Evolutionary conservation across 1,140 invertebrate species (phyloP).

Genomic region (Parasteatoda tepidariorum): DNA sequence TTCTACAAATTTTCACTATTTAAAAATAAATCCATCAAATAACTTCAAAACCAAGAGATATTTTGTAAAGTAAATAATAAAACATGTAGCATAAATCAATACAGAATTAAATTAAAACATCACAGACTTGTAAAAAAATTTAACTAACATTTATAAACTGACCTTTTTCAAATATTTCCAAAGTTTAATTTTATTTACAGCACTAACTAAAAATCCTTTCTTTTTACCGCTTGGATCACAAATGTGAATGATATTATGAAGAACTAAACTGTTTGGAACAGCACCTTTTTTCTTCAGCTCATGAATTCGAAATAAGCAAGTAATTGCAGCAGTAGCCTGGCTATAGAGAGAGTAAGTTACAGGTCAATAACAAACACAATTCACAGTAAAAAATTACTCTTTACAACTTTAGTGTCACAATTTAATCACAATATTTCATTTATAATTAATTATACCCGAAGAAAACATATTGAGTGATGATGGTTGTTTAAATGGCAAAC

Average conservation of each 20-base stretch:
- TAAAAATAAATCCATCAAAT: no score
- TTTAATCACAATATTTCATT: not conserved
- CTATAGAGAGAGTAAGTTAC: slow-evolving; percentile 63
- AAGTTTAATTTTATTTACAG: slow-evolving; percentile 52
- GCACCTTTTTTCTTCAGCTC: slow-evolving; percentile 81
- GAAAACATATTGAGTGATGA: not conserved
- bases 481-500: not conserved
- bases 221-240: slow-evolving; percentile 59
- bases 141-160: no score
- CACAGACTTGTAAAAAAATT: no score
- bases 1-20: no score
- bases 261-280: slow-evolving; percentile 82
- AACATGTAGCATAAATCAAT: no score
- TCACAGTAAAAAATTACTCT: no score
- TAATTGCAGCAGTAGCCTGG: slow-evolving; percentile 81
- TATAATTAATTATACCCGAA: not conserved
- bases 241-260: slow-evolving; percentile 80
- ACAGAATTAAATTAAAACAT: no score
- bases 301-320: slow-evolving; percentile 80
- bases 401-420: not conserved
- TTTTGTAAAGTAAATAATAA: no score
- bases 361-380: no score
- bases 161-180: slow-evolving; percentile 55
- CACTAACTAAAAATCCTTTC: slow-evolving; percentile 28
- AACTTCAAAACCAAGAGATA: no score